phyloP scores from a whole-genome alignment of 2,113 vertebrate species.

The Procavia capensis region DNA sequence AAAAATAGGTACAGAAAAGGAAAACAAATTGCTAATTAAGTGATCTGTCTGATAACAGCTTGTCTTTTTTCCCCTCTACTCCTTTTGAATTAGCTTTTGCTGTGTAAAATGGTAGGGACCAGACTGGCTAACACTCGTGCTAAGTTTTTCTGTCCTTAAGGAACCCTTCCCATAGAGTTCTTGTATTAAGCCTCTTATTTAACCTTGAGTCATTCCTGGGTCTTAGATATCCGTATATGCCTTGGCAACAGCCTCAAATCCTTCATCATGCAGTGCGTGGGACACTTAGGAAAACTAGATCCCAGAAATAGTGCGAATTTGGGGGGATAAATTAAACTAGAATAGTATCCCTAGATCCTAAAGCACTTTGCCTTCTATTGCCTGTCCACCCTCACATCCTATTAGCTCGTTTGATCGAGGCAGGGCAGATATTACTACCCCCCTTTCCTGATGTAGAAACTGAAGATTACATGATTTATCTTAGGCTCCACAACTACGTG shows the following conservation, averaged over 20 bases:
- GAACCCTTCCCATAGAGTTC: neutral
- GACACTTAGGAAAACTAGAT: neutral
- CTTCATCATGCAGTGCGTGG: neutral
- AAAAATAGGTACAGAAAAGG: neutral
- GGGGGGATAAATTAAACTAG: neutral
- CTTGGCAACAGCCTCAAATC: neutral
- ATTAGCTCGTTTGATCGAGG: neutral
- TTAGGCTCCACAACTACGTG: neutral
- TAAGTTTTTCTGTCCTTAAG: neutral
- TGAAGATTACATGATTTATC: slow-evolving; percentile 31
- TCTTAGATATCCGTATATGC: neutral
- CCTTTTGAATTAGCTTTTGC: neutral
- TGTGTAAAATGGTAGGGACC: neutral
- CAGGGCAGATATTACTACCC: neutral
- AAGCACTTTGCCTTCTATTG: neutral
- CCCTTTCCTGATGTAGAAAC: neutral
- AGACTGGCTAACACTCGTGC: neutral
- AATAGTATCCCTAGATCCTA: neutral
- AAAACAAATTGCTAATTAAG: neutral
- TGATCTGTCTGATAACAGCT: neutral
- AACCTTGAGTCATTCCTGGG: neutral
- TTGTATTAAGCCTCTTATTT: neutral
- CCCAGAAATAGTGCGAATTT: slow-evolving; percentile 3
- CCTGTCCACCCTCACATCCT: neutral
- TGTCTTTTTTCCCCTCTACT: neutral